Evolutionary conservation across 2,113 vertebrate species (phyloP).

Genomic region (Lepisosteus oculatus): DNA sequence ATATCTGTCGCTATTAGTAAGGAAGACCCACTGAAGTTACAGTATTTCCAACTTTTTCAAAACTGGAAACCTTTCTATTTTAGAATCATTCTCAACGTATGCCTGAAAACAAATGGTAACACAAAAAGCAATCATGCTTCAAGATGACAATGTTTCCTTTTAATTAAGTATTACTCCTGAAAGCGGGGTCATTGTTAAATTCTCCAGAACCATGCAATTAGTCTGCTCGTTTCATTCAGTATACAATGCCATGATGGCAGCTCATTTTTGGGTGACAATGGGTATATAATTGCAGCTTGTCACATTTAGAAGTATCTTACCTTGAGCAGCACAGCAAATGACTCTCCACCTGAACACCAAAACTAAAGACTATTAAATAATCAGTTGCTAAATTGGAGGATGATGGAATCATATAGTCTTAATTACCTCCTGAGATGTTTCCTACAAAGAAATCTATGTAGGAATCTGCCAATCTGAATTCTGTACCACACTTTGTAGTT

Average conservation of each 20-base stretch:
- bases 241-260: slow-evolving; percentile 35
- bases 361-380: neutral
- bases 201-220: slow-evolving; percentile 46
- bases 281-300: slow-evolving; percentile 49
- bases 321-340: neutral
- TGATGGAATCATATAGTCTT: neutral
- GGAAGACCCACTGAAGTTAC: slow-evolving; percentile 28
- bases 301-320: slow-evolving; percentile 41
- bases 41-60: slow-evolving; percentile 8
- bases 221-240: slow-evolving; percentile 35
- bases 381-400: neutral
- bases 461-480: neutral
- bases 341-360: neutral
- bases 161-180: slow-evolving; percentile 17
- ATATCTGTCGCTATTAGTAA: slow-evolving; percentile 41
- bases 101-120: too few relatives aligned
- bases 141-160: slow-evolving; percentile 4
- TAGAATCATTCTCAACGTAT: too few relatives aligned
- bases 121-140: neutral
- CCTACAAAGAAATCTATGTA: neutral
- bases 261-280: slow-evolving; percentile 25
- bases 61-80: too few relatives aligned
- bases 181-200: slow-evolving; percentile 30
- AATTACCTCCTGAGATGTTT: neutral
- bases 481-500: neutral